These are phyloP conservation scores for Serilophus lunatus DNA, from an alignment of 2,113 vertebrate genomes.

Conservation along the genomic window DNA sequence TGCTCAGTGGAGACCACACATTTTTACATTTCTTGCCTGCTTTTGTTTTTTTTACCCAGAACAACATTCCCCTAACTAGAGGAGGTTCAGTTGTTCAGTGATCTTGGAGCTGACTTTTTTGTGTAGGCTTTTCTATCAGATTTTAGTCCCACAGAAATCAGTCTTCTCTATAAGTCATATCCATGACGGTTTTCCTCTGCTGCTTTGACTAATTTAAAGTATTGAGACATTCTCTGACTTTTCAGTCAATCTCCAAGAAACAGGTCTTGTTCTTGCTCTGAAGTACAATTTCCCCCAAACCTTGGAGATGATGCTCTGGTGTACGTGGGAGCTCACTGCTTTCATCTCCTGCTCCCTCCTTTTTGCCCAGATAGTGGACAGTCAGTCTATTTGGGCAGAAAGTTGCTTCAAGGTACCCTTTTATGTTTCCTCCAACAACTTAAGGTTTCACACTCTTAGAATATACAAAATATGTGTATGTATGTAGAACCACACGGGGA, in stretches of 20 bases:
- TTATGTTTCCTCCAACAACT: neutral
- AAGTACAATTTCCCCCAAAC: neutral
- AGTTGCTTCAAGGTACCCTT: neutral
- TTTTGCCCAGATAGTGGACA: neutral
- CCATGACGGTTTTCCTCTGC: neutral
- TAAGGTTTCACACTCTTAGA: neutral
- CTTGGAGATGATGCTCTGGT: neutral
- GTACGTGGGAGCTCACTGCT: neutral
- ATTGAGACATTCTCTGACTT: neutral
- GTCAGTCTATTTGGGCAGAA: neutral
- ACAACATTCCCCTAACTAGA: neutral
- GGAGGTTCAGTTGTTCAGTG: neutral
- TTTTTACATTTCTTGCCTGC: neutral
- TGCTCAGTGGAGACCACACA: neutral
- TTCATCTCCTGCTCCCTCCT: neutral
- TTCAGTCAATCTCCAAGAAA: neutral
- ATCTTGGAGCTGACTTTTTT: neutral
- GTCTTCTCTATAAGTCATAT: neutral
- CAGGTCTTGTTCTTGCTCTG: neutral
- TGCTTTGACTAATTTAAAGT: neutral
- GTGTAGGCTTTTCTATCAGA: neutral
- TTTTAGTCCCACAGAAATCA: neutral
- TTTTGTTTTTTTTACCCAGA: neutral
- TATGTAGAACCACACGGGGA: neutral
- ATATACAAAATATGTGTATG: neutral